Conservation (phyloP, 2,113 vertebrate genomes). For the Rhombomys opimus region DNA sequence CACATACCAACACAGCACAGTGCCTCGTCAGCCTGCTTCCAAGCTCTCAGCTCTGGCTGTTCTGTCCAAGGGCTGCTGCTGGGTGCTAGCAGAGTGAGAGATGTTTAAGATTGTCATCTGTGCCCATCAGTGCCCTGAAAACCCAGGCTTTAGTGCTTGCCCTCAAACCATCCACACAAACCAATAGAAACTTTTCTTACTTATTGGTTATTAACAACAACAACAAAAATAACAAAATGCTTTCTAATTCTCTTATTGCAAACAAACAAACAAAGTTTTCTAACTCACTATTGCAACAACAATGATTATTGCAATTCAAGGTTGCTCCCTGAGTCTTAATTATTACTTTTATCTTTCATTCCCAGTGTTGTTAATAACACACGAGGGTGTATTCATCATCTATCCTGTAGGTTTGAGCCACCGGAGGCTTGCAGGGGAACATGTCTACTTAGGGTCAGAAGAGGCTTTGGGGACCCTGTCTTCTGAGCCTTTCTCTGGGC, state of each 20-base stretch:
- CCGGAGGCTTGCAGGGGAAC: rapidly evolving
- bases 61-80: rapidly evolving
- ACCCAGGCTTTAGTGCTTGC: rapidly evolving
- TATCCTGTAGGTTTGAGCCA: too few species aligned
- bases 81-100: rapidly evolving
- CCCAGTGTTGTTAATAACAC: background rate
- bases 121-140: rapidly evolving
- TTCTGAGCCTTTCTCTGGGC: rapidly evolving
- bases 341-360: background rate
- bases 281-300: background rate
- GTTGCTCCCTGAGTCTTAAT: background rate
- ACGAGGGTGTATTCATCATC: background rate
- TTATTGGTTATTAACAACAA: conserved; percentile 39
- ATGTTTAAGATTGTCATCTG: rapidly evolving
- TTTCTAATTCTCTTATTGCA: too few species aligned
- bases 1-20: background rate
- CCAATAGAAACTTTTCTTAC: background rate
- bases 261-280: background rate
- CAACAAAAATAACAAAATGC: background rate
- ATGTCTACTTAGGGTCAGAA: rapidly evolving
- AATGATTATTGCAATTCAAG: background rate
- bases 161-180: background rate
- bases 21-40: rapidly evolving
- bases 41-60: rapidly evolving
- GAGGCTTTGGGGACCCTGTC: background rate